These are phyloP conservation scores for Cyanoderma ruficeps DNA, from an alignment of 2,113 vertebrate genomes.

Conservation along the genomic window DNA sequence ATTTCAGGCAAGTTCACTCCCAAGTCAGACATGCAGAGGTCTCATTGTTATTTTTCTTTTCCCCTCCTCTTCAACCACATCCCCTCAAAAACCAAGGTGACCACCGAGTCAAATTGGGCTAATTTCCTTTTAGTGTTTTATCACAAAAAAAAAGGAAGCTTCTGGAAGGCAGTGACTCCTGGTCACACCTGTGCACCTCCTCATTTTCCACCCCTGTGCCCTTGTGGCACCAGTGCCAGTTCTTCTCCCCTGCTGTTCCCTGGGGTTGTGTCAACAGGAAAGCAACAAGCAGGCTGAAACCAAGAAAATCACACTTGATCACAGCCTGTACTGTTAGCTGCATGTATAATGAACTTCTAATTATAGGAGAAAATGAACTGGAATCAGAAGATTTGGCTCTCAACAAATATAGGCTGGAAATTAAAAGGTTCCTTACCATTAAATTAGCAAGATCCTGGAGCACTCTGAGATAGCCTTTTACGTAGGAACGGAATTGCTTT, in stretches of 20 bases:
- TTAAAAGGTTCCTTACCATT: not conserved
- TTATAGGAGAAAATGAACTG: slow-evolving; percentile 2
- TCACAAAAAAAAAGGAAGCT: not conserved
- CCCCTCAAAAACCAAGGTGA: not conserved
- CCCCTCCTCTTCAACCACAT: not conserved
- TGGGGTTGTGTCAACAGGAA: not conserved
- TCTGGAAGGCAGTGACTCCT: not conserved
- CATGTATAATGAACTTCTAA: not conserved
- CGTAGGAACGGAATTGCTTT: not conserved
- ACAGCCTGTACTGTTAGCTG: not conserved
- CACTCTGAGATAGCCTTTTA: not conserved
- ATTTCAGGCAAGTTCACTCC: not conserved
- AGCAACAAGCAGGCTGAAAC: not conserved
- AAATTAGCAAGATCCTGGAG: not conserved
- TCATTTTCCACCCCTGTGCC: not conserved
- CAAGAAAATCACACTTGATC: not conserved
- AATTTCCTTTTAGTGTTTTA: not conserved
- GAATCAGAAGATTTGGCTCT: not conserved
- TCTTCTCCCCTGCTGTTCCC: not conserved
- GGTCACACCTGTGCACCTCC: not conserved
- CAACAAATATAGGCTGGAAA: slow-evolving; percentile 3
- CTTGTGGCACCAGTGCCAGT: not conserved
- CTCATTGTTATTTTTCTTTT: not conserved
- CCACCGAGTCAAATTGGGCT: not conserved
- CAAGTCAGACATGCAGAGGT: not conserved